Conservation (phyloP, 2,797 vertebrate species). For the Xenops minutus region DNA sequence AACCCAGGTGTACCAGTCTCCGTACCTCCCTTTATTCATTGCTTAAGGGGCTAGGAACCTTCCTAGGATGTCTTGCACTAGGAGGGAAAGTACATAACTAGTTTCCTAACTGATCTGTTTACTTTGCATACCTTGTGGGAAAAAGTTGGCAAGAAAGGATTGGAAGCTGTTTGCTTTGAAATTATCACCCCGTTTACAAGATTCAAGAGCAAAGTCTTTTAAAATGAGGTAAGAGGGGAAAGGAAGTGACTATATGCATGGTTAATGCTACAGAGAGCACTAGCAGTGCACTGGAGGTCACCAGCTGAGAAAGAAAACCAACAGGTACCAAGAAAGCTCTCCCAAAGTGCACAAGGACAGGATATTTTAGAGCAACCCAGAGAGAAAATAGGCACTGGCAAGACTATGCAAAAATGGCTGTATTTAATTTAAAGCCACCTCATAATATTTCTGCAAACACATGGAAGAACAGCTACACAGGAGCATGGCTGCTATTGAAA, state of each 20-base stretch:
- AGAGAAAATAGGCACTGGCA: not conserved
- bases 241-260: constrained; percentile 19
- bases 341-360: fast-evolving
- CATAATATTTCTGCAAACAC: not conserved
- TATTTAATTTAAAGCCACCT: not conserved
- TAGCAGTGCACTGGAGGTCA: not conserved
- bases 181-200: constrained; percentile 70
- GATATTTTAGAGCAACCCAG: not conserved
- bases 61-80: not conserved
- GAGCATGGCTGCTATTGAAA: not conserved
- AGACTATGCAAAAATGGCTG: not conserved
- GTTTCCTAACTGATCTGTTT: constrained; percentile 59
- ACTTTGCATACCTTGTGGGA: constrained; percentile 57
- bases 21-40: not conserved
- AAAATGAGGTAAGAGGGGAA: constrained; percentile 56
- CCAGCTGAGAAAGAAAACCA: not conserved
- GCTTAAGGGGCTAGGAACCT: not conserved
- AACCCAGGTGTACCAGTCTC: not conserved
- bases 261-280: not conserved
- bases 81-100: constrained; percentile 10
- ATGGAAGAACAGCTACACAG: not conserved
- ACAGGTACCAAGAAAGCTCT: not conserved
- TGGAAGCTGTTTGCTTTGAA: constrained; percentile 63
- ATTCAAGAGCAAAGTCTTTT: constrained; percentile 50
- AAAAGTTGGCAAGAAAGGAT: constrained; percentile 55